phyloP scores from a whole-genome alignment of 1,140 invertebrate genomes.

The Catajapyx aquilonaris region DNA sequence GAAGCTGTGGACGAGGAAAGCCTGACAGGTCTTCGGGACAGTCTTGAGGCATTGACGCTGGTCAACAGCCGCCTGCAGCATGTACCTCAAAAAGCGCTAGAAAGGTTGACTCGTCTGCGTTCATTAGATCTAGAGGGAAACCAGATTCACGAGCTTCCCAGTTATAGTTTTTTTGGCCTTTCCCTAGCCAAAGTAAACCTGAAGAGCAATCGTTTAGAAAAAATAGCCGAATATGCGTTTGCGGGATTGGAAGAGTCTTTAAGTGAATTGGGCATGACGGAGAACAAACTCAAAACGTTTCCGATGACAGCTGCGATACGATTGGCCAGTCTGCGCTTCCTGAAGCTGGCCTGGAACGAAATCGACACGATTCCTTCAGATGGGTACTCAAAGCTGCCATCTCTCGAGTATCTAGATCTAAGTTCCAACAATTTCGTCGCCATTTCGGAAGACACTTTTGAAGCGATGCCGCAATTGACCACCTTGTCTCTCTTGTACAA shows the following conservation, averaged over 20 bases:
- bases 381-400: conserved; percentile 42
- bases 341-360: conserved; percentile 66
- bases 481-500: conserved; percentile 67
- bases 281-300: conserved; percentile 62
- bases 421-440: conserved; percentile 65
- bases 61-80: conserved; percentile 53
- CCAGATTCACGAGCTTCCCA: conserved; percentile 55
- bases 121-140: conserved; percentile 69
- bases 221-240: conserved; percentile 64
- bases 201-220: conserved; percentile 55
- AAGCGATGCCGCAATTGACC: conserved; percentile 49
- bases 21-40: conserved; percentile 43
- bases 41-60: conserved; percentile 56
- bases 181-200: conserved; percentile 59
- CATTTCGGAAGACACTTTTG: conserved; percentile 51
- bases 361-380: conserved; percentile 45
- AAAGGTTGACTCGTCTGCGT: conserved; percentile 42
- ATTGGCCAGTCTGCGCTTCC: conserved; percentile 42
- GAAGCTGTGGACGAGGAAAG: conserved; percentile 49
- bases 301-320: conserved; percentile 55
- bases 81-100: conserved; percentile 60
- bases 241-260: conserved; percentile 59
- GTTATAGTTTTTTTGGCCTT: conserved; percentile 68
- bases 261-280: conserved; percentile 59
- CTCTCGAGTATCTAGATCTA: conserved; percentile 54